phyloP scores from a whole-genome alignment of 2,888 invertebrate species.

The Lasioglossum figueresi region DNA sequence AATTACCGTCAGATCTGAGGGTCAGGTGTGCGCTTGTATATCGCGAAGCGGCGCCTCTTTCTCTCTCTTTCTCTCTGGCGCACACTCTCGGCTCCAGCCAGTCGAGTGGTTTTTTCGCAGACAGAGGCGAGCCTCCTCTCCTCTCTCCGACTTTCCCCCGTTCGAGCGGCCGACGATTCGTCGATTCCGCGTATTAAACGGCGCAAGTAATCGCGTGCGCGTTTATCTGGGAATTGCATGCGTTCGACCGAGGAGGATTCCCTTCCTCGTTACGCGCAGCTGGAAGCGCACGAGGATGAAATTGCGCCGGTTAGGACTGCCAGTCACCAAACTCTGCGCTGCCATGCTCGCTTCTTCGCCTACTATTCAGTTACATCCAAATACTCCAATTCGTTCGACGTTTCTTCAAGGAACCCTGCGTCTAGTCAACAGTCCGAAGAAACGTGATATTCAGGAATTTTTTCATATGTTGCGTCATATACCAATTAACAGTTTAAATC shows the following conservation, averaged over 20 bases:
- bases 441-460: too few relatives aligned
- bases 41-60: neutral
- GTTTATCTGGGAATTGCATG: constrained; percentile 53
- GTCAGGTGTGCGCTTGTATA: constrained; percentile 52
- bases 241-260: constrained; percentile 40
- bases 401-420: neutral
- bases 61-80: constrained; percentile 1
- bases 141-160: neutral
- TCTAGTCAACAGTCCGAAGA: too few relatives aligned
- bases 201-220: constrained; percentile 58
- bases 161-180: constrained; percentile 30
- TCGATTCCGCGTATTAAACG: constrained; percentile 52
- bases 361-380: neutral
- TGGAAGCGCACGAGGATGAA: constrained; percentile 25
- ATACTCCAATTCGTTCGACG: neutral
- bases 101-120: constrained; percentile 47
- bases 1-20: constrained; percentile 65
- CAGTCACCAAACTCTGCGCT: neutral
- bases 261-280: constrained; percentile 28
- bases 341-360: neutral
- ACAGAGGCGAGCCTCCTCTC: constrained; percentile 13
- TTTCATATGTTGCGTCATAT: too few relatives aligned
- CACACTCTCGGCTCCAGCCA: constrained; percentile 25
- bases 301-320: constrained; percentile 31
- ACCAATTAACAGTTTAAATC: too few relatives aligned